A percentile compares a stretch with the other conserved stretches of the same genome.
Evolutionary conservation across 2,113 vertebrate species (phyloP).

Genomic region (Rhinogobius similis): DNA sequence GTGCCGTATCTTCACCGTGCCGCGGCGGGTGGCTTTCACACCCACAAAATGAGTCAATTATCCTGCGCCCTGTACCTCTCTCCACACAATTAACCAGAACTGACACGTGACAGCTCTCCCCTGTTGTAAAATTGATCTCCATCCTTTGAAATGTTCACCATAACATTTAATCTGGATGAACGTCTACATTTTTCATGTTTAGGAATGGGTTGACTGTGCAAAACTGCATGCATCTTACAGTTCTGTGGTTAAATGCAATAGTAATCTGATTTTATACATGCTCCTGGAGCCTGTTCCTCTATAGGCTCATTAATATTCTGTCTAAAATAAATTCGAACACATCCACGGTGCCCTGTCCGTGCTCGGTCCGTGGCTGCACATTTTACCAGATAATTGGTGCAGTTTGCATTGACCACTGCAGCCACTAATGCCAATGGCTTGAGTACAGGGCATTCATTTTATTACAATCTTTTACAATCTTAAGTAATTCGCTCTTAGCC

Average conservation of each 20-base stretch:
- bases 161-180: constrained; percentile 12
- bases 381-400: not conserved
- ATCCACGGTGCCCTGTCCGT: not conserved
- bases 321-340: not conserved
- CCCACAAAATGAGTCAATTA: constrained; percentile 68
- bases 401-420: not conserved
- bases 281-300: not conserved
- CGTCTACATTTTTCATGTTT: constrained; percentile 15
- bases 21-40: constrained; percentile 58
- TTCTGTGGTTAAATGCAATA: not conserved
- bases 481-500: too few relatives aligned
- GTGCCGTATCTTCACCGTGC: constrained; percentile 48
- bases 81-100: constrained; percentile 56
- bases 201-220: not conserved
- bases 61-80: constrained; percentile 36
- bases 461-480: too few relatives aligned
- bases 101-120: constrained; percentile 41
- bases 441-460: not conserved
- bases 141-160: constrained; percentile 25
- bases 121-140: constrained; percentile 38
- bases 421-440: not conserved
- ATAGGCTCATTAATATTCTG: not conserved
- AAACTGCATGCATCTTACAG: not conserved
- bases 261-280: not conserved
- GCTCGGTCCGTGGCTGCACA: not conserved